Percentiles rank a stretch among this genome's conserved stretches.
Conservation (phyloP, 1,140 invertebrate genomes). For the Zaprionus taronus region DNA sequence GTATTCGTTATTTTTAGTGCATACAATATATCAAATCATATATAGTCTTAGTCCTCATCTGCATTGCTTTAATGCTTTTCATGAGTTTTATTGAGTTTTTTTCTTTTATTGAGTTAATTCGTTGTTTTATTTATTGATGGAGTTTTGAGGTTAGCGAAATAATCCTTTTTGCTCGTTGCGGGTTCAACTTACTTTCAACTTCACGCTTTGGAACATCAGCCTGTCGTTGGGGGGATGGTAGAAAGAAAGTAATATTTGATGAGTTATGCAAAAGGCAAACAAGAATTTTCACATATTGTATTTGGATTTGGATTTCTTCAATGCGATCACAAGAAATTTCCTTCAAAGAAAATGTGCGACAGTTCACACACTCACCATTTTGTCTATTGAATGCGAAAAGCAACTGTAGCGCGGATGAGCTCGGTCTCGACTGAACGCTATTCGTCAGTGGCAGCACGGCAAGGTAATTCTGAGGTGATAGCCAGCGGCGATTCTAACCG, state of each 20-base stretch:
- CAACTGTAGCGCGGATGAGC: slow-evolving; percentile 84
- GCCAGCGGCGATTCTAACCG: slow-evolving; percentile 46
- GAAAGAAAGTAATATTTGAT: slow-evolving; percentile 55
- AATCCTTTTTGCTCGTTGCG: slow-evolving; percentile 57
- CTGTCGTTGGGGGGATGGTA: slow-evolving; percentile 55
- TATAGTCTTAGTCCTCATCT: neutral
- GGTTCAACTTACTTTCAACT: slow-evolving; percentile 84
- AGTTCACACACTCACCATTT: slow-evolving; percentile 79
- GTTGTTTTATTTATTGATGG: slow-evolving; percentile 2
- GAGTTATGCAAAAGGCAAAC: slow-evolving; percentile 1
- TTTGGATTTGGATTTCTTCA: slow-evolving; percentile 14
- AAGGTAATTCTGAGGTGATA: slow-evolving; percentile 84
- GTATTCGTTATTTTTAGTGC: slow-evolving; percentile 3
- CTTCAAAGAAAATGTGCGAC: slow-evolving; percentile 27
- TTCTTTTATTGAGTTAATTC: neutral
- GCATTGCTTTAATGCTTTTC: slow-evolving; percentile 7
- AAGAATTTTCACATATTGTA: slow-evolving; percentile 9
- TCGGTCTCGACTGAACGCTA: slow-evolving; percentile 84
- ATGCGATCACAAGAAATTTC: slow-evolving; percentile 38
- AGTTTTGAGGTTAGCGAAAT: slow-evolving; percentile 71
- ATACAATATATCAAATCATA: neutral
- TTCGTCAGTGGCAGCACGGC: slow-evolving; percentile 79
- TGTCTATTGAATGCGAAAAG: slow-evolving; percentile 83
- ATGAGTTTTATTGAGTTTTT: slow-evolving; percentile 11
- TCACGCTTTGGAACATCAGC: slow-evolving; percentile 84